Percentiles rank a stretch among this genome's conserved stretches.
Conservation (phyloP, 2,113 vertebrate species). For the Apteryx owenii region DNA sequence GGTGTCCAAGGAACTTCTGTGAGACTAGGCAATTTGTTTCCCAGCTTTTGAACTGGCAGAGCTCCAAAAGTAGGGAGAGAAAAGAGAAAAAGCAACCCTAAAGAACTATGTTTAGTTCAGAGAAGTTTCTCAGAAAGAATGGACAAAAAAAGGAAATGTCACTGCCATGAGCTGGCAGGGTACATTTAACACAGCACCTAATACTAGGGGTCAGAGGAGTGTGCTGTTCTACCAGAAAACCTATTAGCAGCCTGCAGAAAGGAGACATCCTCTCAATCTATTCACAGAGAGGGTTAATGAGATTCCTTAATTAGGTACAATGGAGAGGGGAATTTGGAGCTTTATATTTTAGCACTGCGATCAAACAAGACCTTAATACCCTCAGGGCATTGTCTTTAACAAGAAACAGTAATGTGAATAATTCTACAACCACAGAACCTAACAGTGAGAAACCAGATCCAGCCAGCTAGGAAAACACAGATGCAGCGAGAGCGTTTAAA, state of each 20-base stretch:
- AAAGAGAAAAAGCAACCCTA: not conserved
- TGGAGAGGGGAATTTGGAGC: not conserved
- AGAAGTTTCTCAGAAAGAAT: not conserved
- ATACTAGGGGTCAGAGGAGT: not conserved
- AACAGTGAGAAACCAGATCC: not conserved
- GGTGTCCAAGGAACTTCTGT: not conserved
- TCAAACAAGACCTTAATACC: not conserved
- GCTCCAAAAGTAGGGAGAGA: not conserved
- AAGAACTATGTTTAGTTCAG: not conserved
- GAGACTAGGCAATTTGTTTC: not conserved
- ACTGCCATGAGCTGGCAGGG: not conserved
- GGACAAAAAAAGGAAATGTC: not conserved
- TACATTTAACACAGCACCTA: not conserved
- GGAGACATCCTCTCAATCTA: conserved; percentile 1
- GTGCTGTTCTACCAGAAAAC: conserved; percentile 29
- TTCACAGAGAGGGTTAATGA: conserved; percentile 48
- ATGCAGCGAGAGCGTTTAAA: not conserved
- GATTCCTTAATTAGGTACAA: conserved; percentile 46
- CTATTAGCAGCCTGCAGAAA: conserved; percentile 31
- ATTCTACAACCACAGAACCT: not conserved
- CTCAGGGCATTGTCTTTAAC: conserved; percentile 17
- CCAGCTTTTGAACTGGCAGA: not conserved
- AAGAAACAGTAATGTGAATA: not conserved
- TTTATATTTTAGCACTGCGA: not conserved
- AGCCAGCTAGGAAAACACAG: not conserved